Conservation (phyloP, 2,888 invertebrate genomes). For the Latrodectus elegans region DNA sequence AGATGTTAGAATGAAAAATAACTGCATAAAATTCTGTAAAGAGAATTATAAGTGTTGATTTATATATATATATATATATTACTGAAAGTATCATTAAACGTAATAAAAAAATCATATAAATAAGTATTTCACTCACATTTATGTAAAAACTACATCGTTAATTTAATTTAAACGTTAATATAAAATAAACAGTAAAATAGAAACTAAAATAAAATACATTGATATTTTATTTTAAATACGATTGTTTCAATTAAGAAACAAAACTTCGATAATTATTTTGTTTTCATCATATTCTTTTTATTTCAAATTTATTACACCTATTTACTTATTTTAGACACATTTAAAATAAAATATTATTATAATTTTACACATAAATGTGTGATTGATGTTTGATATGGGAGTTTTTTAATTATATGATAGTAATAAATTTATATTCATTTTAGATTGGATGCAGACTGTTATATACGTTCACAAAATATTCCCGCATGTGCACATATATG, state of each 20-base stretch:
- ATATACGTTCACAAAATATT: slow-evolving; percentile 74
- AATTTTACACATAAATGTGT: background rate
- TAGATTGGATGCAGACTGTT: slow-evolving; percentile 73
- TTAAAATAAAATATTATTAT: background rate
- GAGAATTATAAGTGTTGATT: too few relatives aligned
- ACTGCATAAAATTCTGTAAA: too few relatives aligned
- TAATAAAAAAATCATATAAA: too few relatives aligned
- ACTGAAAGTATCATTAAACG: too few relatives aligned
- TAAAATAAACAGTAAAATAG: too few relatives aligned
- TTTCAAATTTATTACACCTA: background rate
- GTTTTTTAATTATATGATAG: slow-evolving; percentile 1
- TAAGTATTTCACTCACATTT: too few relatives aligned
- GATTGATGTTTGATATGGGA: background rate
- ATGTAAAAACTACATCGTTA: too few relatives aligned
- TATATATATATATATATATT: too few relatives aligned
- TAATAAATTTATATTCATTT: background rate
- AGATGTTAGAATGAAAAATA: too few relatives aligned
- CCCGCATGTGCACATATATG: slow-evolving; percentile 76
- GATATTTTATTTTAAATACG: background rate
- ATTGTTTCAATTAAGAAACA: background rate
- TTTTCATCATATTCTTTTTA: background rate
- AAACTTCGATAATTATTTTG: background rate
- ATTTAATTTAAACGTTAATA: too few relatives aligned
- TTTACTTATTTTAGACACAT: background rate
- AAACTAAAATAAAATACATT: background rate